Evolutionary conservation across 2,888 invertebrate genomes (phyloP), one percentile per base, ranked within the genome.

Genomic region (Melinaea marsaeus): DNA sequence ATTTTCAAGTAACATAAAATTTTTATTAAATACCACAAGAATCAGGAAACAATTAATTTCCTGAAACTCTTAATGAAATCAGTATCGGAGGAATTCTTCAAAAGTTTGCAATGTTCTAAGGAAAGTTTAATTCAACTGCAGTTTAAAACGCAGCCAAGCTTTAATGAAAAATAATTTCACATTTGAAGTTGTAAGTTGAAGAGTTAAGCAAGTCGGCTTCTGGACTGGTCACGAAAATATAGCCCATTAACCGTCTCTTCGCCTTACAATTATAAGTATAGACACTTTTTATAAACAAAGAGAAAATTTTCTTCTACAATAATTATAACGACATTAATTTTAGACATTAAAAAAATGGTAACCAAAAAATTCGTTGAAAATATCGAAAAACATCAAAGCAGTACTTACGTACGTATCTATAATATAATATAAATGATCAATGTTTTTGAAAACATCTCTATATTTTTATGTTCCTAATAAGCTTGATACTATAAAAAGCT

Each of bases 81-180:
- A 69, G 69, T 70, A 74, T 70, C 71, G 71, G 69, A 73, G 70
- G 73, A 79, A 80, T 78, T 80, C 79, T 76, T 78, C 74, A 70
- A 72, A 80, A 82, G 78, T 85, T 84, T 81, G 77, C 82, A 79
- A 78, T 78, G 79, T 80, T 81, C 76, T 75, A 76, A 78, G 72
- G 75, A 79, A 80, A 80, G 82, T 87, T 85, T 85, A 86, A 85
- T 87, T 86, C 78, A 74, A 72, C 77, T 76, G 79, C 79, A 78
- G 83, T 81, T 79, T 82, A 71, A 77, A 79, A 83, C 71, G 80
- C 83, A 83, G 74, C 79, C 70, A 71, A 85, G 83, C 84, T 82
- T 84, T 83, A 86, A 87, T 86, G 85, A 85, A 88, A 88, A 86
- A 86, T 83, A 85, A 86, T 87, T 85, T 79, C 79, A 74, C 79